Base-by-base conservation (phyloP, 2,888 invertebrate genomes). In the Melanostoma mellinum region DNA sequence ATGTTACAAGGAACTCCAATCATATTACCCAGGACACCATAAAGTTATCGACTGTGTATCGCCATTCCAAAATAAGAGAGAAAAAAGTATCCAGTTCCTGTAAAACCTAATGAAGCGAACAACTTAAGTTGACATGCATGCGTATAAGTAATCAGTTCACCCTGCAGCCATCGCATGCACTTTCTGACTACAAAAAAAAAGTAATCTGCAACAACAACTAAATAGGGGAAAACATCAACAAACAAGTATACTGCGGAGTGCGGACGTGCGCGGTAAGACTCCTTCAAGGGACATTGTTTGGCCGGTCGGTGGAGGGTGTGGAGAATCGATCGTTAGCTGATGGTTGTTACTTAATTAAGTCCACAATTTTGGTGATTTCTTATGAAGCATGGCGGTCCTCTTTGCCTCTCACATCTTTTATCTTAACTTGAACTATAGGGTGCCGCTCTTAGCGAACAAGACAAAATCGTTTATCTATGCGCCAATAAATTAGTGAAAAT, bases 401-500 rank as follows among this genome's bases (percentile, higher is more conserved):
- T 82, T 82, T 77, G 72, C 20, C 20, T 77, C 48, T 50, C 65
- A 61, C 72, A 60, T 68, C 68, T 68, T 76, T 65, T 73, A 73
- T 69, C 69, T 20, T 32, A 20, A 38, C 40, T 6, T 33, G n/a
- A 56, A 74, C 53, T 68, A 56, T 20, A 20, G 20, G 20, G 20
- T 20, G 20, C 20, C 20, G 20, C 55, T 68, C 61, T 40, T 60
- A 61, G 53, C 36, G 20, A 52, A 53, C 38, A 36, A 40, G 6
- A 42, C 67, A 40, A 42, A 48, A 44, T 8, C 33, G 61, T 69
- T 73, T 73, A 78, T 82, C 82, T 78, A 78, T 82, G 78, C 63
- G 82, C 78, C 69, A 84, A 84, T 84, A 84, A 84, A 84, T 84
- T 84, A 84, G 82, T 56, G 78, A 78, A 84, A 78, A 78, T 84